Evolutionary conservation across 1,140 invertebrate species (phyloP).

Genomic region (Drosophila rufa): DNA sequence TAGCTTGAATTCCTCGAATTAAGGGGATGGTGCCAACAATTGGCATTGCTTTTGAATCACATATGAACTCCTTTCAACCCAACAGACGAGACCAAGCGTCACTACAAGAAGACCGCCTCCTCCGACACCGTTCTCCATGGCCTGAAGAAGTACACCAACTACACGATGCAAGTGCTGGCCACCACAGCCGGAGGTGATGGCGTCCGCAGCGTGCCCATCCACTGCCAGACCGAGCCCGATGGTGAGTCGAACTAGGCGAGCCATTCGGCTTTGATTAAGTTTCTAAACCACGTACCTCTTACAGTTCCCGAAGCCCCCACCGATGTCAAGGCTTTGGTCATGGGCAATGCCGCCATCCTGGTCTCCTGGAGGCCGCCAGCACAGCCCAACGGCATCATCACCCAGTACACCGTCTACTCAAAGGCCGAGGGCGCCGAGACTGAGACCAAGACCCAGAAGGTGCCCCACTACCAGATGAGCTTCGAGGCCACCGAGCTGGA

Average conservation of each 20-base stretch:
- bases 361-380: slow-evolving; percentile 97
- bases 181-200: slow-evolving; percentile 98
- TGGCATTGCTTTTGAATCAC: background rate
- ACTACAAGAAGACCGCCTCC: slow-evolving; percentile 95
- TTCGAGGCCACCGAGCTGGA: slow-evolving; percentile 94
- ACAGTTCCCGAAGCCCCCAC: slow-evolving; percentile 96
- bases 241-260: slow-evolving; percentile 86
- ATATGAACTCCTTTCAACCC: background rate
- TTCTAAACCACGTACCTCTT: too few species aligned
- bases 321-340: slow-evolving; percentile 96
- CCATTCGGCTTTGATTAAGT: background rate
- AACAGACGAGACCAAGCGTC: slow-evolving; percentile 94
- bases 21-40: too few species aligned
- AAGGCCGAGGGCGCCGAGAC: slow-evolving; percentile 90
- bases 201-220: slow-evolving; percentile 94
- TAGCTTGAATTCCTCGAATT: too few species aligned
- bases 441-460: slow-evolving; percentile 88
- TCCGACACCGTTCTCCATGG: slow-evolving; percentile 96
- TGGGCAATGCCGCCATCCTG: slow-evolving; percentile 95
- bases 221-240: slow-evolving; percentile 98
- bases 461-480: slow-evolving; percentile 88
- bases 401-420: slow-evolving; percentile 96
- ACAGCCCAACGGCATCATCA: slow-evolving; percentile 96
- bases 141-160: slow-evolving; percentile 98
- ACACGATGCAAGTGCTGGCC: slow-evolving; percentile 97